Evolutionary conservation across 2,113 vertebrate genomes (phyloP), one percentile per base, ranked within the genome.

Genomic region (Gopherus flavomarginatus): DNA sequence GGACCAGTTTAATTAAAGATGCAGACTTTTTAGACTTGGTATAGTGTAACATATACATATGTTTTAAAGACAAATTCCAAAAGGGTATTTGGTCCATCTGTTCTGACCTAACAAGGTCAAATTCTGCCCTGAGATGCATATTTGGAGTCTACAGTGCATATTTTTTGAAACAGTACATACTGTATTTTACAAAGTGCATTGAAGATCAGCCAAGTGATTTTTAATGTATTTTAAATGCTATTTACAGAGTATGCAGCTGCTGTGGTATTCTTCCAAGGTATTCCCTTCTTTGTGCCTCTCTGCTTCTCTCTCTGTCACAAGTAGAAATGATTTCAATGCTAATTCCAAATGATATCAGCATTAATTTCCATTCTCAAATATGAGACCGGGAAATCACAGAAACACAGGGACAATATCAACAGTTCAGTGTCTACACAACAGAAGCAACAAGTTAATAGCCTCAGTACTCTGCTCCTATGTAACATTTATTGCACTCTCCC

Each of bases 221-320:
- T 90, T 92, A 44, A 90, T 88, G 56, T 84, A 86, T 97, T 96
- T 94, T 89, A 86, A 94, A 96, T 65, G 42, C 59, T 31, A 88
- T 88, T 91, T 95, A 78, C 29, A 65, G 82, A 90, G 38, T 24
- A 13, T 90, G 90, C 91, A 97, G 95, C 91, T 97, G 96, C 49
- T 83, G 31, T 94, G 59, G 65, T 94, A 78, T 83, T 95, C 53
- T 85, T 95, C 90, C 96, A 94, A 96, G 83, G 92, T 95, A 57
- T 79, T 96, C 62, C 86, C 84, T 96, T 91, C 79, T 77, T 93
- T 93, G 94, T 96, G 81, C 97, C 79, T 96, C 59, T 81, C 91
- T 91, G 44, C 31, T 90, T 96, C 35, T 95, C 62, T 88, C 79
- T 85, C 24, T 86, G 69, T 10, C 92, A 42, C 11, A 53, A 92